Evolutionary conservation across 23 tunicate genomes (phyloP).

Genomic region (Halocynthia roretzi): DNA sequence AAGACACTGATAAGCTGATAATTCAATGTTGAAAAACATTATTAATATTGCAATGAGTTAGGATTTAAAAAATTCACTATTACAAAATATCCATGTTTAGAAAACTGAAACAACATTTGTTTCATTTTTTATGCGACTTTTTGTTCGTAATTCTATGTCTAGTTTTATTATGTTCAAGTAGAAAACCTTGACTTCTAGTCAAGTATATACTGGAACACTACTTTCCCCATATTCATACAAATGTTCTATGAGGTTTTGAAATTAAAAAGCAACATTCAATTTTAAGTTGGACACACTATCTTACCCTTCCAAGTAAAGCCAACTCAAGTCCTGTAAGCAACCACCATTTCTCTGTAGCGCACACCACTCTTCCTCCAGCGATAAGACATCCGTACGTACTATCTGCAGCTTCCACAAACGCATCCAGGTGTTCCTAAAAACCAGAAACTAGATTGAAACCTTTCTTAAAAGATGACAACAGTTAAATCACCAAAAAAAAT

Average conservation of each 20-base stretch:
- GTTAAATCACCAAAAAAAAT: neutral
- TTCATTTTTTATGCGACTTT: neutral
- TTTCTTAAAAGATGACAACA: neutral
- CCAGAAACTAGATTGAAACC: neutral
- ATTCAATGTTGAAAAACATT: neutral
- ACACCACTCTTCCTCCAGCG: constrained; percentile 52
- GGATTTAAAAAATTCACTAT: too few species aligned
- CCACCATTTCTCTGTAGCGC: constrained; percentile 95
- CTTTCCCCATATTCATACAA: neutral
- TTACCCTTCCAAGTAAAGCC: constrained; percentile 74
- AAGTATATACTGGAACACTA: too few species aligned
- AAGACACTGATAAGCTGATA: constrained; percentile 56
- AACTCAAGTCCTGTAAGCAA: constrained; percentile 70
- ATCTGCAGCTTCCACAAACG: constrained; percentile 80
- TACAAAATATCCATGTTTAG: neutral
- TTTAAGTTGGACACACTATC: neutral
- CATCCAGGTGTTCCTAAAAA: constrained; percentile 63
- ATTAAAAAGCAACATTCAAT: too few species aligned
- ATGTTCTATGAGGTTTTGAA: neutral
- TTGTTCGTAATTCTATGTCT: too few species aligned
- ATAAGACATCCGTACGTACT: constrained; percentile 84
- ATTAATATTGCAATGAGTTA: too few species aligned
- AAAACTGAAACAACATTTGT: neutral
- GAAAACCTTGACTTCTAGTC: too few species aligned
- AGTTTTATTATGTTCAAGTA: too few species aligned